Base-by-base conservation (phyloP, 2,888 invertebrate species). In the Argyra leucocephala region DNA sequence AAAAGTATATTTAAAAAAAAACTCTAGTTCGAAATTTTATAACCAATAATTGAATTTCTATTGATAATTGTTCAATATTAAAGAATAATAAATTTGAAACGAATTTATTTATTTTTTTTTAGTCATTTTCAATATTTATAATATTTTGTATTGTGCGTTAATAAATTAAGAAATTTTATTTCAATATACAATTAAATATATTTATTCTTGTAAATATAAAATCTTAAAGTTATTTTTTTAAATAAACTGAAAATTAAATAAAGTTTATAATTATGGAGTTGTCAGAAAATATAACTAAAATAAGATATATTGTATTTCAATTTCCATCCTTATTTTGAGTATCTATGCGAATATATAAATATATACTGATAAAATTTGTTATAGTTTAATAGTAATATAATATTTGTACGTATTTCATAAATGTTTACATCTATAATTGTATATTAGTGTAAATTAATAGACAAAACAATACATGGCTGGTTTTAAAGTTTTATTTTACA, bases 391-490 rank as follows among this genome's bases (percentile, higher is more conserved):
- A 31, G 18, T 18, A 5, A n/a, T 48, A 48, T n/a, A 48, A 48
- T 48, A 48, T 48, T 48, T 48, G 48, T 48, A 48, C n/a, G 48
- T 48, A 48, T 18, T 48, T 48, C 48, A 15, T 48, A 48, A 48
- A 48, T 48, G 48, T 48, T 48, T 48, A 18, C 48, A 48, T 48
- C 12, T n/a, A n/a, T n/a, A 48, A 15, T 48, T 48, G 15, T 48
- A 48, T 18, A n/a, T 48, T 48, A 48, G 48, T 48, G 48, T 48
- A 48, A 48, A 48, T 12, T 48, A 31, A 31, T n/a, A n/a, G n/a
- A n/a, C n/a, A n/a, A n/a, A 31, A 31, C 31, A 31, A 31, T n/a
- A n/a, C 10, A 15, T 48, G 18, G 48, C 18, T 48, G 12, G 18
- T 48, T 18, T 48, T 18, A 37, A 18, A 48, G 48, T 48, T 48